Evolutionary conservation across 1,140 invertebrate species (phyloP).

Genomic region (Arctopsyche grandis): DNA sequence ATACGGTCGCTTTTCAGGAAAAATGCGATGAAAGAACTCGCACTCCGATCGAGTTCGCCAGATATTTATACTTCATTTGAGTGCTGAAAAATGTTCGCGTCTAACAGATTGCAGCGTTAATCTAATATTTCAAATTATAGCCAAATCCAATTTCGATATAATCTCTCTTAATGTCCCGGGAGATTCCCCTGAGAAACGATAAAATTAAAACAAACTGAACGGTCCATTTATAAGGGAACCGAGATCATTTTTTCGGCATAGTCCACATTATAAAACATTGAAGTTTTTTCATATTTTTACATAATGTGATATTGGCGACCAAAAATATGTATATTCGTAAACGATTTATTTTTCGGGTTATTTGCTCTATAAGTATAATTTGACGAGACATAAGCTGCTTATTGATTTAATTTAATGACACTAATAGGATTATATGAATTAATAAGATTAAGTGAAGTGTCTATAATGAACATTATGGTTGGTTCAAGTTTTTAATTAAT

Average conservation of each 20-base stretch:
- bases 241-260: neutral
- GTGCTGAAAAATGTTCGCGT: neutral
- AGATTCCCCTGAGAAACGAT: neutral
- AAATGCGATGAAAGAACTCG: neutral
- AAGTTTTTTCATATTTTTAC: no score
- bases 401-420: no score
- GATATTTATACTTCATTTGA: slow-evolving; percentile 23
- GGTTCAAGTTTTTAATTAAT: no score
- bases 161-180: slow-evolving; percentile 17
- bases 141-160: slow-evolving; percentile 31
- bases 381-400: no score
- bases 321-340: no score
- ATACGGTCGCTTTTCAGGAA: neutral
- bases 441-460: no score
- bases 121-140: slow-evolving; percentile 27
- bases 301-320: no score
- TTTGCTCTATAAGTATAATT: no score
- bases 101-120: slow-evolving; percentile 9
- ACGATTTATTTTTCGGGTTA: no score
- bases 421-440: no score
- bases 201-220: slow-evolving; percentile 12
- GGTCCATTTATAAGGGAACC: neutral
- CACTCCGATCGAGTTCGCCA: neutral
- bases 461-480: no score
- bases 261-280: neutral